Conservation (phyloP, 2,888 invertebrate species). For the Eulithis prunata region DNA sequence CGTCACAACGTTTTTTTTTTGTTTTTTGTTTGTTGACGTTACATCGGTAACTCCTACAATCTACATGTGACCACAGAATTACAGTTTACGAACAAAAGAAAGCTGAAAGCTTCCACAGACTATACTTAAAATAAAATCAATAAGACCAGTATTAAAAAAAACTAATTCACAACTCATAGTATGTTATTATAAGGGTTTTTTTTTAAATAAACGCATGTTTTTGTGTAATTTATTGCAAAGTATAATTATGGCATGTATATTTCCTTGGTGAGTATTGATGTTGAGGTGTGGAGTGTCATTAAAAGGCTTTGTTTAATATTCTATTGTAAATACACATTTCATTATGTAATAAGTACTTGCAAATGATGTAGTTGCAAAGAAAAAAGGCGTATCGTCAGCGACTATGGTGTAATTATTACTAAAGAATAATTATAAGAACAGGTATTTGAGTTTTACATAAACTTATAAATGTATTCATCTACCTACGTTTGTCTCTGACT, state of each 20-base stretch:
- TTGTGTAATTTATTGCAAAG: constrained; percentile 52
- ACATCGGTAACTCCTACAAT: constrained; percentile 33
- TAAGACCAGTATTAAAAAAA: constrained; percentile 56
- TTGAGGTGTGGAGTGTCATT: constrained; percentile 39
- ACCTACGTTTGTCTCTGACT: no score
- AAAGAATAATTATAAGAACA: no score
- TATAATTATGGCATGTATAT: constrained; percentile 54
- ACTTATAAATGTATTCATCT: no score
- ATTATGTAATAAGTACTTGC: neutral
- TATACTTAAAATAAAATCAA: constrained; percentile 55
- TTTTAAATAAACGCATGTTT: constrained; percentile 53
- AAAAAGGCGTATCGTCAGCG: neutral
- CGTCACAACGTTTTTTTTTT: neutral
- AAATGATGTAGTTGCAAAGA: neutral
- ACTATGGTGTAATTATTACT: no score
- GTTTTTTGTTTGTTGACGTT: constrained; percentile 13
- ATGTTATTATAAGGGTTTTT: constrained; percentile 65
- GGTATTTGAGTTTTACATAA: no score
- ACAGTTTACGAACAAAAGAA: constrained; percentile 65
- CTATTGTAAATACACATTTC: neutral
- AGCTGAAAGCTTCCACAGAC: constrained; percentile 51
- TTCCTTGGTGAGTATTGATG: constrained; percentile 43
- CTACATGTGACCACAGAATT: constrained; percentile 65
- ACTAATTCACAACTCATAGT: constrained; percentile 68
- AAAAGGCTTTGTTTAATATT: constrained; percentile 18